Base-by-base conservation (phyloP, 2,113 vertebrate species). In the Lutjanus erythropterus region DNA sequence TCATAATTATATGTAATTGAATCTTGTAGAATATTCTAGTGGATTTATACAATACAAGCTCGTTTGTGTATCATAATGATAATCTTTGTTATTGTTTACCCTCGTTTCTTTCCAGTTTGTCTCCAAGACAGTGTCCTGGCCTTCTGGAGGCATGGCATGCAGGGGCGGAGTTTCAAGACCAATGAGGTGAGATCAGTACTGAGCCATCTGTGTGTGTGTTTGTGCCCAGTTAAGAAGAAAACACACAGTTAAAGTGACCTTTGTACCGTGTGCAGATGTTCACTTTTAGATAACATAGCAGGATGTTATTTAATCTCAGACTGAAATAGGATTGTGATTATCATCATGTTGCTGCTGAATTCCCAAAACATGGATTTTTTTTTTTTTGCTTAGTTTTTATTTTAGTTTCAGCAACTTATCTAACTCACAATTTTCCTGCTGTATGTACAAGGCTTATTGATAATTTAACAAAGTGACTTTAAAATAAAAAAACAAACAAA, bases 71-170 rank as follows among this genome's bases (percentile, higher is more conserved):
- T 49, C 11, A 6, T 33, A 31, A 33, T 1, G 25, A 9, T 10
- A 18, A 62, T 73, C 29, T 0, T 21, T 33, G 6, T 50, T 59
- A 1, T 62, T 39, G 7, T 52, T 39, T 27, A 31, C 62, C 19
- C 10, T 12, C 19, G 21, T 41, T 6, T 86, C 9, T 49, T 70
- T 87, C 46, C 87, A 99, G 98, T 99, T 87, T 99, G 98, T 93
- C 96, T 99, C 41, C 98, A 99, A 89, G 98, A 99, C 92, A 99
- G 98, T 3, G 98, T 99, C 37, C 91, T 99, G 87, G 98, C 98
- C 0, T 99, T 99, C 92, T 99, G 98, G 98, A 98, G 97, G 59
- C 98, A 99, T 0, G 98, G 98, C 39, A 99, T 99, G 98, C 98
- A 99, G 90, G 98, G 98, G 56, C 95, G 98, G 88, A 99, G 98